Conservation (phyloP, 2,888 invertebrate genomes). For the Clusia tigrina region DNA sequence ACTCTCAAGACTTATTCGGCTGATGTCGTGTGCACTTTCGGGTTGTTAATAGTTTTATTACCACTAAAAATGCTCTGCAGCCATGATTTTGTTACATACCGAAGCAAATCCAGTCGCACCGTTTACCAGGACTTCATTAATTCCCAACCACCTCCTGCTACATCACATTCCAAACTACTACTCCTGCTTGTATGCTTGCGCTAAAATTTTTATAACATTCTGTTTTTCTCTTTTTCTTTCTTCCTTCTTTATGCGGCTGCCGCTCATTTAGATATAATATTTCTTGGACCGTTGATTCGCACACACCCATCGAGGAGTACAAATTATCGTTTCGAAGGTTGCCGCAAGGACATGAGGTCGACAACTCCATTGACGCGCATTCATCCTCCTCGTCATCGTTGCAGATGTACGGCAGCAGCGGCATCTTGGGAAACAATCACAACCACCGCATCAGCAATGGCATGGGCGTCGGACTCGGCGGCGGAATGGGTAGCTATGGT, state of each 20-base stretch:
- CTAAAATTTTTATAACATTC: neutral
- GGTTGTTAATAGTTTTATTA: too few species aligned
- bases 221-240: neutral
- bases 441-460: slow-evolving; percentile 55
- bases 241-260: slow-evolving; percentile 13
- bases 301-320: slow-evolving; percentile 74
- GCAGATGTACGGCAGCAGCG: slow-evolving; percentile 47
- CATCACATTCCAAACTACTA: neutral
- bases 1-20: too few species aligned
- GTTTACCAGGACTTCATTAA: slow-evolving; percentile 26
- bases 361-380: slow-evolving; percentile 63
- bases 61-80: too few species aligned
- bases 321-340: slow-evolving; percentile 72
- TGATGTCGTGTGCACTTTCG: too few species aligned
- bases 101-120: slow-evolving; percentile 7
- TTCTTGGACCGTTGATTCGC: slow-evolving; percentile 74
- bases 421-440: slow-evolving; percentile 40
- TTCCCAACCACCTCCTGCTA: neutral
- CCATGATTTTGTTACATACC: neutral
- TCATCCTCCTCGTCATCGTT: slow-evolving; percentile 46
- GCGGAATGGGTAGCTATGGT: slow-evolving; percentile 55
- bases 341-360: slow-evolving; percentile 67
- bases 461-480: slow-evolving; percentile 37
- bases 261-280: slow-evolving; percentile 69
- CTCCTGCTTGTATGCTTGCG: neutral